Evolutionary conservation across 2,113 vertebrate genomes (phyloP).

Genomic region (Phalacrocorax brasilianus): DNA sequence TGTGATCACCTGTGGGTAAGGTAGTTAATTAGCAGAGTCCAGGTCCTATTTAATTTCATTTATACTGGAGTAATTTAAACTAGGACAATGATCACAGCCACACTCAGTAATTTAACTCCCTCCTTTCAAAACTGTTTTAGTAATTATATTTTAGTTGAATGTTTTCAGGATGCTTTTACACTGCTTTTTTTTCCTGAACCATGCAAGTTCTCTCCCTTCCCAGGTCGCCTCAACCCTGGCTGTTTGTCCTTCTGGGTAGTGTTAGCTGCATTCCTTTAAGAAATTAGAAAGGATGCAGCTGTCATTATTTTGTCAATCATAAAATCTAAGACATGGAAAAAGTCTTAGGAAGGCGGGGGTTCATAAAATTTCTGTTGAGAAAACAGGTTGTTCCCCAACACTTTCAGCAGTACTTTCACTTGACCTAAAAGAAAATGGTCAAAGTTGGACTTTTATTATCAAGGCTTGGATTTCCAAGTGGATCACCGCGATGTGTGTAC

Average conservation of each 20-base stretch:
- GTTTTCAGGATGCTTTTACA: constrained; percentile 34
- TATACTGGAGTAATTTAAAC: constrained; percentile 62
- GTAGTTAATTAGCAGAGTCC: constrained; percentile 68
- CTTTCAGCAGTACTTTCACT: background rate
- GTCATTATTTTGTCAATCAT: constrained; percentile 3
- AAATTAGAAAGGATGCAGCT: constrained; percentile 29
- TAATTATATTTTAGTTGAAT: constrained; percentile 50
- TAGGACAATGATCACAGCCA: constrained; percentile 24
- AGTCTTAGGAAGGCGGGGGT: background rate
- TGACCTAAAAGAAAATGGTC: background rate
- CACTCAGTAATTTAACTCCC: constrained; percentile 19
- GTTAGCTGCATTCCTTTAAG: background rate
- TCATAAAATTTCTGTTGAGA: background rate
- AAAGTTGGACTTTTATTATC: background rate
- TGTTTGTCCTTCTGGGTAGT: background rate
- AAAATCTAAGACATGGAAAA: constrained; percentile 1
- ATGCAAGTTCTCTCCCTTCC: background rate
- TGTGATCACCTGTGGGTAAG: constrained; percentile 72
- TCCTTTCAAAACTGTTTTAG: constrained; percentile 59
- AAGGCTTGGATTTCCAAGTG: background rate
- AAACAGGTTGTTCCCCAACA: background rate
- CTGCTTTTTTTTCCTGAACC: background rate
- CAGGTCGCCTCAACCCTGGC: background rate
- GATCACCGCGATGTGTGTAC: background rate
- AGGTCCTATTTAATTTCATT: constrained; percentile 63